Conservation (phyloP, 2,888 invertebrate species). For the Noctuana brunneofusca region DNA sequence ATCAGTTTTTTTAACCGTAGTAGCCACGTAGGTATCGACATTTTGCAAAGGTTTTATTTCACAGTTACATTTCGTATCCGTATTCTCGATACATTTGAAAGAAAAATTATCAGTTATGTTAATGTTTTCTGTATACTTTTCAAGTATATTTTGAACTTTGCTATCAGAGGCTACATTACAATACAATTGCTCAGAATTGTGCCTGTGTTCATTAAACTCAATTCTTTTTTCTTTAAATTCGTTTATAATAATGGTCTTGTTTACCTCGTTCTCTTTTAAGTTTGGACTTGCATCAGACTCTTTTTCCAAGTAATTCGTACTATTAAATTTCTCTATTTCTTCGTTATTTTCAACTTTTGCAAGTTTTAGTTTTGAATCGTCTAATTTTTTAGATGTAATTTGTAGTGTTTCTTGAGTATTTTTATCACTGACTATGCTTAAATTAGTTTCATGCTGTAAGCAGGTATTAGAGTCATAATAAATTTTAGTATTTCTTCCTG, state of each 20-base stretch:
- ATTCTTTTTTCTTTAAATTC: background rate
- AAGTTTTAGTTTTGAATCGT: background rate
- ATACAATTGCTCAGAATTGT: no score
- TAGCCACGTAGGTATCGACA: no score
- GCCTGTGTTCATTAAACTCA: no score
- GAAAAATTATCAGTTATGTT: no score
- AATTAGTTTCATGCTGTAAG: background rate
- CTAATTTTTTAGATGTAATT: background rate
- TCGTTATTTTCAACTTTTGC: background rate
- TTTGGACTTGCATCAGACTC: background rate
- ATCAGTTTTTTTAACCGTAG: no score
- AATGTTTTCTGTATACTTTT: no score
- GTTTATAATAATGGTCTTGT: no score
- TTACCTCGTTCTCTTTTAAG: background rate
- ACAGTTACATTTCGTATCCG: no score
- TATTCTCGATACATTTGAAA: no score
- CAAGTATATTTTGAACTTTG: no score
- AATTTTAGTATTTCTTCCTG: background rate
- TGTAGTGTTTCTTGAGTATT: background rate
- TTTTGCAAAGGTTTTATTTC: no score
- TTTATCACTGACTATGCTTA: background rate
- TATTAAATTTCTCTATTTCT: background rate
- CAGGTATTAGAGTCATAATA: background rate
- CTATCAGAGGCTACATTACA: no score
- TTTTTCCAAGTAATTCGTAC: background rate